These are phyloP conservation scores for Stylophora pistillata DNA, from an alignment of 64 coral and sea anemone genomes.

Conservation along the genomic window DNA sequence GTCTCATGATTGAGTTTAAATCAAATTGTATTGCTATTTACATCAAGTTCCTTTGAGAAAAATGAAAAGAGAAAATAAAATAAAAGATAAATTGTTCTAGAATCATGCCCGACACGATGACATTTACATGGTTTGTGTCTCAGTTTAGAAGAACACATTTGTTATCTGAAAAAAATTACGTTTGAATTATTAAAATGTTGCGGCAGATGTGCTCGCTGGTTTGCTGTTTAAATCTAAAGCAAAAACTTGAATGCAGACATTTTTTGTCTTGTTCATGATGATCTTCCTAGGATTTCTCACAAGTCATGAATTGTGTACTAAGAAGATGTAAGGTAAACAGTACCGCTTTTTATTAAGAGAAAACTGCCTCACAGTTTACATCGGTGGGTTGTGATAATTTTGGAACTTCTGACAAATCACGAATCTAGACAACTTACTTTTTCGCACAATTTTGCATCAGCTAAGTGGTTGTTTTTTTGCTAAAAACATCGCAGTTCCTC, in stretches of 20 bases:
- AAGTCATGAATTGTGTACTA: slow-evolving; percentile 16
- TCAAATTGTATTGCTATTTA: neutral
- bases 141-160: neutral
- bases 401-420: neutral
- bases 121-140: neutral
- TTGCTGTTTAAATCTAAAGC: slow-evolving; percentile 7
- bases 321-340: slow-evolving; percentile 14
- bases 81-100: neutral
- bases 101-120: neutral
- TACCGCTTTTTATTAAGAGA: neutral
- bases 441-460: neutral
- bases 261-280: neutral
- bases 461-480: neutral
- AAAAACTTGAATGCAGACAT: neutral
- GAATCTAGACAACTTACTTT: neutral
- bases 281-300: neutral
- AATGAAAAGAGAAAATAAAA: neutral
- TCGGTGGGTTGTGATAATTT: neutral
- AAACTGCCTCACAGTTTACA: neutral
- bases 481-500: neutral
- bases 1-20: neutral
- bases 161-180: slow-evolving; percentile 13
- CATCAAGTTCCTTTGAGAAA: neutral
- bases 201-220: slow-evolving; percentile 11
- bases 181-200: slow-evolving; percentile 34